phyloP scores from a whole-genome alignment of 1,140 invertebrate species.

The Radopholus similis region DNA sequence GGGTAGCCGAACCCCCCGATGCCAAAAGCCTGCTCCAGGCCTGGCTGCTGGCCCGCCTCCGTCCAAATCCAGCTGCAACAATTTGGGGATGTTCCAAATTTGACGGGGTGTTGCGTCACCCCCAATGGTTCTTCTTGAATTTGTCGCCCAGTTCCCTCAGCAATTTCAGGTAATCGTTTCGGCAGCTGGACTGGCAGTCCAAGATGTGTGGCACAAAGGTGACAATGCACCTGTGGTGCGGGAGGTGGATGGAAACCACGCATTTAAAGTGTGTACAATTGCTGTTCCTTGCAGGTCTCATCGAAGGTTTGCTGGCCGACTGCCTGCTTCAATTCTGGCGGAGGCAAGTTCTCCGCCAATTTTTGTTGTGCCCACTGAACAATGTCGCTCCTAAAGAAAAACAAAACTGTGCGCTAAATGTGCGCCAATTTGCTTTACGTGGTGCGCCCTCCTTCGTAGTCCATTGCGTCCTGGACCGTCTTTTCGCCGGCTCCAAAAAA shows the following conservation, averaged over 20 bases:
- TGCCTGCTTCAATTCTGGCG: conserved; percentile 82
- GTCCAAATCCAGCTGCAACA: conserved; percentile 82
- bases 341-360: conserved; percentile 76
- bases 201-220: conserved; percentile 91
- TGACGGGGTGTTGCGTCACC: conserved; percentile 64
- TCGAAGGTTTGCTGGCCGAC: conserved; percentile 46
- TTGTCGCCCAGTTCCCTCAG: conserved; percentile 78
- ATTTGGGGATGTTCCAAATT: not conserved
- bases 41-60: conserved; percentile 78
- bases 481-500: conserved; percentile 81
- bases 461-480: conserved; percentile 70
- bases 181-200: conserved; percentile 89
- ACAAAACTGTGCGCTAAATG: not conserved
- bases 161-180: conserved; percentile 79
- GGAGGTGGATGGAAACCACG: not conserved
- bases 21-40: conserved; percentile 81
- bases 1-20: conserved; percentile 77
- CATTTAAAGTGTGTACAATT: conserved; percentile 29
- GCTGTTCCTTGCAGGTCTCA: conserved; percentile 54
- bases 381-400: conserved; percentile 70
- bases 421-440: conserved; percentile 22
- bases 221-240: conserved; percentile 71
- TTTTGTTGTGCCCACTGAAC: conserved; percentile 81
- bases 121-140: conserved; percentile 93
- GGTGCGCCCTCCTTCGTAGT: conserved; percentile 80